Evolutionary conservation across 2,888 invertebrate genomes (phyloP).

Genomic region (Drosophila antonietae): DNA sequence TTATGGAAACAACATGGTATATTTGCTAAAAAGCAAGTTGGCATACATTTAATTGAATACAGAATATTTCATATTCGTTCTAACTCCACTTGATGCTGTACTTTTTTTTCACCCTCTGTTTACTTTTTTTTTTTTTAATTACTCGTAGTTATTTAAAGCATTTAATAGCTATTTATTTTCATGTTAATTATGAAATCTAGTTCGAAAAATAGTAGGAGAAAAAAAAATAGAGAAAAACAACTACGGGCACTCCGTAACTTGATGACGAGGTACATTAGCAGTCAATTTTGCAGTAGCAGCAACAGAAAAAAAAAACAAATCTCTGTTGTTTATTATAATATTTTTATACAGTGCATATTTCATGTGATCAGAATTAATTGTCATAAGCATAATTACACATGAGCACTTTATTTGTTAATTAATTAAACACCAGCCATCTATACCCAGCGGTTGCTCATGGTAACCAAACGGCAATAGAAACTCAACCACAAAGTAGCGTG

Average conservation of each 20-base stretch:
- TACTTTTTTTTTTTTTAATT: conserved; percentile 49
- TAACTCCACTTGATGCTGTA: background rate
- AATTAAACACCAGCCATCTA: conserved; percentile 36
- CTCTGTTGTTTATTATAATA: conserved; percentile 16
- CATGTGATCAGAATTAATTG: conserved; percentile 43
- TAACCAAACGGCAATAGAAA: background rate
- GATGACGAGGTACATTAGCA: conserved; percentile 57
- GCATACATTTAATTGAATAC: background rate
- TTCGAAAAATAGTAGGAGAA: background rate
- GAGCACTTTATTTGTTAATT: conserved; percentile 13
- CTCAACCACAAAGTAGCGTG: conserved; percentile 41
- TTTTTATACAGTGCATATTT: conserved; percentile 23
- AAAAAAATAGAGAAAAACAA: background rate
- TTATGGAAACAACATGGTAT: too few species aligned
- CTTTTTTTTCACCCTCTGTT: conserved; percentile 12
- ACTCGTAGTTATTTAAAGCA: conserved; percentile 67
- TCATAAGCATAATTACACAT: conserved; percentile 26
- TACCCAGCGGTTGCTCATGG: conserved; percentile 23
- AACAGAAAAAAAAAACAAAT: conserved; percentile 4
- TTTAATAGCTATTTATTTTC: conserved; percentile 68
- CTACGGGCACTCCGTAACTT: background rate
- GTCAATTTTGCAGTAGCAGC: conserved; percentile 44
- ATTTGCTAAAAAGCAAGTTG: background rate
- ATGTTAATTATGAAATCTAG: conserved; percentile 64
- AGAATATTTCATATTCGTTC: background rate